phyloP scores from a whole-genome alignment of 2,888 invertebrate genomes.

The Brachyptera putata region DNA sequence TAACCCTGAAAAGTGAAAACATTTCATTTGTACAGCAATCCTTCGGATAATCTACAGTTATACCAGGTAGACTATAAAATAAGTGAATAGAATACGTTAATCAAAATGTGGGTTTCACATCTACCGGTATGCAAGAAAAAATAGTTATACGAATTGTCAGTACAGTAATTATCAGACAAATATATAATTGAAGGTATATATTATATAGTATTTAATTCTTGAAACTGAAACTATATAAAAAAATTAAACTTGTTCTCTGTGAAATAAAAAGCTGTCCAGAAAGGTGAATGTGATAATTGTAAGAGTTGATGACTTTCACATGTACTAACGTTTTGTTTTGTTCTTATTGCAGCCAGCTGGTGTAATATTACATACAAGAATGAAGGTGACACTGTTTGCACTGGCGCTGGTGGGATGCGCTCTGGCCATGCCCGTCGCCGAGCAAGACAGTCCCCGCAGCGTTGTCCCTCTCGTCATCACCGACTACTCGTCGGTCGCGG shows the following conservation, averaged over 20 bases:
- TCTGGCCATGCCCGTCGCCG: constrained; percentile 57
- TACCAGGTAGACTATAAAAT: too few species aligned
- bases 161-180: too few species aligned
- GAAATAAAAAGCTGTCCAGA: neutral
- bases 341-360: constrained; percentile 33
- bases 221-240: neutral
- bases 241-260: neutral
- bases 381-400: constrained; percentile 59
- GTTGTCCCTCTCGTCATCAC: constrained; percentile 44
- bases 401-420: constrained; percentile 52
- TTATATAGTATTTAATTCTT: too few species aligned
- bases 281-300: neutral
- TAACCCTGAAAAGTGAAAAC: too few species aligned
- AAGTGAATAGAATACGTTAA: too few species aligned
- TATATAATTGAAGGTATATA: too few species aligned
- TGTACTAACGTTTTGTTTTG: neutral
- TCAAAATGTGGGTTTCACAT: too few species aligned
- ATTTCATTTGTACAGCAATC: too few species aligned
- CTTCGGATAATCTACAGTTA: too few species aligned
- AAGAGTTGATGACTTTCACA: neutral
- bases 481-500: constrained; percentile 45
- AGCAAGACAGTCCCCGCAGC: constrained; percentile 33
- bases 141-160: too few species aligned
- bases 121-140: too few species aligned
- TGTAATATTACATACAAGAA: too few species aligned